These are phyloP conservation scores for Heliothis peltigera DNA, from an alignment of 2,888 invertebrate genomes.

Conservation along the genomic window DNA sequence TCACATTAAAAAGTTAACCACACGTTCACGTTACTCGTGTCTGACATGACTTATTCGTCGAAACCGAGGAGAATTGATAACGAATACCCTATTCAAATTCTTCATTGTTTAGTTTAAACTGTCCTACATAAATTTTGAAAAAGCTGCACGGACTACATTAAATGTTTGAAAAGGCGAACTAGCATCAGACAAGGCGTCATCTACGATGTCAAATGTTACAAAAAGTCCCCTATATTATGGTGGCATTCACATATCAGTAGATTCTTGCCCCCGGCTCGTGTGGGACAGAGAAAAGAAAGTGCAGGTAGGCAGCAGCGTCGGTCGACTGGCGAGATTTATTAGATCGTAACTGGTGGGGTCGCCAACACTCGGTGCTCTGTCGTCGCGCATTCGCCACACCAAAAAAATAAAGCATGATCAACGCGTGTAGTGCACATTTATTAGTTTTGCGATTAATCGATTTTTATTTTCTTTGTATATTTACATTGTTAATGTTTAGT, in stretches of 20 bases:
- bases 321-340: slow-evolving; percentile 84
- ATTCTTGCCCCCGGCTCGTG: slow-evolving; percentile 74
- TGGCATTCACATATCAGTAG: slow-evolving; percentile 73
- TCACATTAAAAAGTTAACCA: slow-evolving; percentile 56
- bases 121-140: slow-evolving; percentile 55
- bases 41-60: slow-evolving; percentile 45
- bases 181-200: slow-evolving; percentile 43
- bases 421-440: slow-evolving; percentile 38
- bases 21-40: slow-evolving; percentile 47
- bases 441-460: slow-evolving; percentile 24
- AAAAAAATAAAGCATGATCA: slow-evolving; percentile 63
- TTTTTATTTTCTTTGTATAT: slow-evolving; percentile 23
- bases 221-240: slow-evolving; percentile 71
- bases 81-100: slow-evolving; percentile 51
- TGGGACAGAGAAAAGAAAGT: slow-evolving; percentile 88
- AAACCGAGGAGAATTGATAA: slow-evolving; percentile 57
- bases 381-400: slow-evolving; percentile 70
- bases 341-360: slow-evolving; percentile 87
- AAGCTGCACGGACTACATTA: slow-evolving; percentile 36
- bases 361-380: slow-evolving; percentile 75
- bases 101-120: slow-evolving; percentile 55
- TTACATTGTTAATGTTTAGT: background rate
- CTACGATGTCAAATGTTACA: slow-evolving; percentile 68
- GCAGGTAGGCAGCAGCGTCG: slow-evolving; percentile 83
- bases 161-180: slow-evolving; percentile 32